These are phyloP conservation scores for Yponomeuta plumbellus DNA, from an alignment of 2,888 invertebrate species.

Conservation along the genomic window DNA sequence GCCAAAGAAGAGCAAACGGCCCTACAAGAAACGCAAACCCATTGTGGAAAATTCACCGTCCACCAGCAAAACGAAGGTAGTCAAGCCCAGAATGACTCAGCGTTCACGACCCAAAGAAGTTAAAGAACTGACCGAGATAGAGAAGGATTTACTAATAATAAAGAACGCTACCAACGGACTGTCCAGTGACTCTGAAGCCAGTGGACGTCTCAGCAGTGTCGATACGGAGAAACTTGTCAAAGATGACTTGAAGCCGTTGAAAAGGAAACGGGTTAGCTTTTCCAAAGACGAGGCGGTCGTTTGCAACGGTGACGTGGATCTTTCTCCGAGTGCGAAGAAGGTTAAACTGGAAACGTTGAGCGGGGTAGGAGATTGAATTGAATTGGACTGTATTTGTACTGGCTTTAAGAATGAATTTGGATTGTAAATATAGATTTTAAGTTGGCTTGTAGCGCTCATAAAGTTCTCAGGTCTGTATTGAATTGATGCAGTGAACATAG, in stretches of 20 bases:
- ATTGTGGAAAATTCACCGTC: slow-evolving; percentile 44
- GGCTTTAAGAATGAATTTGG: slow-evolving; percentile 8
- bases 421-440: slow-evolving; percentile 7
- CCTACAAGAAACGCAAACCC: slow-evolving; percentile 55
- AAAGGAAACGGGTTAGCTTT: slow-evolving; percentile 45
- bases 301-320: slow-evolving; percentile 11
- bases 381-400: not conserved
- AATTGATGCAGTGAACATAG: too few relatives aligned
- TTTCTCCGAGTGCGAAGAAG: slow-evolving; percentile 30
- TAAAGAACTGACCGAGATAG: slow-evolving; percentile 58
- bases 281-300: slow-evolving; percentile 38
- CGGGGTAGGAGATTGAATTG: slow-evolving; percentile 22
- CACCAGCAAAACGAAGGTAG: slow-evolving; percentile 38
- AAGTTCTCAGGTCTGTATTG: too few relatives aligned
- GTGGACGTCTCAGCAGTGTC: slow-evolving; percentile 33
- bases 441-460: not conserved
- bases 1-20: slow-evolving; percentile 50
- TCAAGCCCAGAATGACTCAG: slow-evolving; percentile 22
- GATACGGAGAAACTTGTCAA: slow-evolving; percentile 35
- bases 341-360: slow-evolving; percentile 25
- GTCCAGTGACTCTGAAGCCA: slow-evolving; percentile 51
- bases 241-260: slow-evolving; percentile 29
- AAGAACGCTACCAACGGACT: slow-evolving; percentile 49
- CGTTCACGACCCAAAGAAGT: slow-evolving; percentile 42
- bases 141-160: slow-evolving; percentile 63